Conservation (phyloP, 2,113 vertebrate genomes). For the Pyxicephalus adspersus region DNA sequence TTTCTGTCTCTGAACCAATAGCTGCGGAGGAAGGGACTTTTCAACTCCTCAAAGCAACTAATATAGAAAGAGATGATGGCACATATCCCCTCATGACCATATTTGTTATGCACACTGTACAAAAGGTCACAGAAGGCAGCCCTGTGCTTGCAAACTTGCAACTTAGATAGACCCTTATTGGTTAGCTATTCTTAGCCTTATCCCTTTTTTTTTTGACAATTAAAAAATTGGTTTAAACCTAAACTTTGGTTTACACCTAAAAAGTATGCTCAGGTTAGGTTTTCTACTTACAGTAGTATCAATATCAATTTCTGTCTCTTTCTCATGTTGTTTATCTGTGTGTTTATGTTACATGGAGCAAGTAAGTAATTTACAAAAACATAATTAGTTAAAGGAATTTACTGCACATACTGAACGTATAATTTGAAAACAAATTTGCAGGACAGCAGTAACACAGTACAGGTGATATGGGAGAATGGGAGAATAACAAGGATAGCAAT, state of each 20-base stretch:
- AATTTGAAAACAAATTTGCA: too few species aligned
- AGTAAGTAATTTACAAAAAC: too few species aligned
- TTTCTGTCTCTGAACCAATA: slow-evolving; percentile 51
- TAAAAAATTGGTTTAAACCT: background rate
- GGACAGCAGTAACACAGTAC: too few species aligned
- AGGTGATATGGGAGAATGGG: too few species aligned
- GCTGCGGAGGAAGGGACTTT: background rate
- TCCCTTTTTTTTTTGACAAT: slow-evolving; percentile 27
- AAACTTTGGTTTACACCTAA: background rate
- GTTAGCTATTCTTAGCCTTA: slow-evolving; percentile 48
- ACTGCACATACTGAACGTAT: too few species aligned
- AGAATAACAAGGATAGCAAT: too few species aligned
- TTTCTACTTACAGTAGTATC: background rate
- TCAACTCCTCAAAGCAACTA: slow-evolving; percentile 36
- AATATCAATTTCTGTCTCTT: background rate
- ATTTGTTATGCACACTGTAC: slow-evolving; percentile 47
- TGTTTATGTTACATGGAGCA: too few species aligned
- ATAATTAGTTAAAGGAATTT: too few species aligned
- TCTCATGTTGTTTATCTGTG: background rate
- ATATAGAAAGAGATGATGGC: slow-evolving; percentile 57
- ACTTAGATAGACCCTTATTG: slow-evolving; percentile 12
- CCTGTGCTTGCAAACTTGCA: slow-evolving; percentile 6
- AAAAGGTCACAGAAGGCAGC: slow-evolving; percentile 53
- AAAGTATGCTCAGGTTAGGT: background rate
- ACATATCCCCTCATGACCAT: slow-evolving; percentile 55